Evolutionary conservation across 2,888 invertebrate species (phyloP), one percentile per base, ranked within the genome.

Genomic region (Apodemia mormo): DNA sequence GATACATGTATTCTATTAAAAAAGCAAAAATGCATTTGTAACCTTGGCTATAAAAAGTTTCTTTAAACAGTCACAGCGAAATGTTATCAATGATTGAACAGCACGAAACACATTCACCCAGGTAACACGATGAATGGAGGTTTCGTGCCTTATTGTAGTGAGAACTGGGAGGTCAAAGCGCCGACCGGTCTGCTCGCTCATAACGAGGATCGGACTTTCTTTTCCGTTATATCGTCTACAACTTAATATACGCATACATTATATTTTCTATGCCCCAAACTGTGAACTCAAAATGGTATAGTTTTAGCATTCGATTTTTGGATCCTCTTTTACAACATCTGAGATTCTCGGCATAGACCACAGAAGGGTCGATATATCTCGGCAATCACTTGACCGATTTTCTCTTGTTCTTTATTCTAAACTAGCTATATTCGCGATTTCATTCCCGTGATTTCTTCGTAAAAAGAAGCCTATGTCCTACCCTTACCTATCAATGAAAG

Each of bases 141-240:
- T 61, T 61, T 61, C 61, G 37, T 61, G 61, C 58, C 68, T 70
- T 70, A 70, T 69, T 73, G 69, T 69, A 70, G 68, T 64, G 70
- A 69, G 66, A 71, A 68, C 78, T 74, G 72, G 69, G 82, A 81
- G 92, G 90, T 90, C 90, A 89, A 83, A 88, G 87, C 86, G 82
- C 85, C 82, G 85, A 86, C 86, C 87, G 87, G 83, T 83, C 79
- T 73, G 77, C 74, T 78, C 74, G 77, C 74, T 78, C 74, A 66
- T 73, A 65, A 67, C 71, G 71, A 73, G 70, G 77, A 74, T 78
- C 80, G 82, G 80, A 90, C 92, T 91, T 91, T 92, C 92, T 90
- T 91, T 91, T 91, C 88, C 86, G 82, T 84, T 82, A 86, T 83
- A 82, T 85, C 83, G 43, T 65, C 69, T 56, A 69, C 69, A 61